These are phyloP conservation scores for Chondrilla cf. caribensis DNA, from an alignment of 37 sponge, comb jelly and placozoan species.

Conservation along the genomic window DNA sequence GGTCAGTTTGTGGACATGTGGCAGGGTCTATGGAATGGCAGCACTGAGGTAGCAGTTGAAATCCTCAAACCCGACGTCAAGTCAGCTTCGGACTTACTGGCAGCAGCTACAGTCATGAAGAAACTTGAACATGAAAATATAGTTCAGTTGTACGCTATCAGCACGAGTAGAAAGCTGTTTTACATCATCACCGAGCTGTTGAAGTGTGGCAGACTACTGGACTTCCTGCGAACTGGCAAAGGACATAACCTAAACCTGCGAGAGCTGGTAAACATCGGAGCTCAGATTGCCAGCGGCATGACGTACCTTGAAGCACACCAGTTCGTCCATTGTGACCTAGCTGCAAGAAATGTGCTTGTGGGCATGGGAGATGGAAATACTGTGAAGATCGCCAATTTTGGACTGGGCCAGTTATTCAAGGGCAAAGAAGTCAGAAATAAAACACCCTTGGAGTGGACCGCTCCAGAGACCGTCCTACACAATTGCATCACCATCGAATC, in stretches of 20 bases:
- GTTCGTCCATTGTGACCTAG: slow-evolving; percentile 81
- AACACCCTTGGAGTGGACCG: slow-evolving; percentile 91
- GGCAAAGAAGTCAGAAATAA: slow-evolving; percentile 80
- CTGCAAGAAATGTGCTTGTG: slow-evolving; percentile 81
- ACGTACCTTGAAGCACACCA: slow-evolving; percentile 77
- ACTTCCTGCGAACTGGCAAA: slow-evolving; percentile 73
- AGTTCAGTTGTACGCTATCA: slow-evolving; percentile 86
- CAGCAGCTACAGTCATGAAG: slow-evolving; percentile 88
- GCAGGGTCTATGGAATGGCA: slow-evolving; percentile 79
- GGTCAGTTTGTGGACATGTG: slow-evolving; percentile 86
- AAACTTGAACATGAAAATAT: slow-evolving; percentile 79
- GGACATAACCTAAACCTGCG: slow-evolving; percentile 55
- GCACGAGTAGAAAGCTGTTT: slow-evolving; percentile 73
- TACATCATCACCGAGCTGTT: slow-evolving; percentile 87
- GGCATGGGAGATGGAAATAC: slow-evolving; percentile 72
- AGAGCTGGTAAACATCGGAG: slow-evolving; percentile 47
- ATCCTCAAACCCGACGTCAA: slow-evolving; percentile 78
- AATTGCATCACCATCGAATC: slow-evolving; percentile 84
- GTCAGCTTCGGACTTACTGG: slow-evolving; percentile 73
- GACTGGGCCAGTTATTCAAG: slow-evolving; percentile 65
- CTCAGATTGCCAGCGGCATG: slow-evolving; percentile 81
- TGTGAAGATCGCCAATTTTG: slow-evolving; percentile 84
- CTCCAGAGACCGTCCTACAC: slow-evolving; percentile 86
- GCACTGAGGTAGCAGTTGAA: slow-evolving; percentile 81
- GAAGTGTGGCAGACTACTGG: slow-evolving; percentile 77